Evolutionary conservation across 2,113 vertebrate species (phyloP), one percentile per base, ranked within the genome.

Genomic region (Bostrychus sinensis): DNA sequence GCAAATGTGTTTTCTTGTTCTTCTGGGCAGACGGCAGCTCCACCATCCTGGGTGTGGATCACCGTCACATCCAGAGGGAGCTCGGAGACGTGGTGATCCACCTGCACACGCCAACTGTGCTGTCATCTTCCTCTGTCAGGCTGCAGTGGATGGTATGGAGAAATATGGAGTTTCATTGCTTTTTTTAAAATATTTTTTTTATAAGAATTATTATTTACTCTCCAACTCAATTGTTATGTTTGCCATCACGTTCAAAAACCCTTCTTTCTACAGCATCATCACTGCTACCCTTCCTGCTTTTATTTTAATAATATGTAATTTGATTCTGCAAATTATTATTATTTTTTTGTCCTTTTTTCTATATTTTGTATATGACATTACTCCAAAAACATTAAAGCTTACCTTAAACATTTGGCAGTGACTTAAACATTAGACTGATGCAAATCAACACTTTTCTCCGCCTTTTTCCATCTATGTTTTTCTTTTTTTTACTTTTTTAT

Each of bases 61-160:
- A 98, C 75, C 95, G 95, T 72, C 96, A 98, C 89, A 94, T 99
- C 42, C 96, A 99, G 89, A 92, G 94, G 75, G 97, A 98, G 38
- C 91, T 98, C 46, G 97, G 95, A 4, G 94, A 97, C 0, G 95
- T 98, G 1, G 92, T 97, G 4, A 89, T 99, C 34, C 96, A 96
- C 78, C 94, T 99, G 34, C 95, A 96, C 86, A 96, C 94, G 37
- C 97, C 96, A 1, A 92, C 93, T 9, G 94, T 96, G 66, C 94
- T 98, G 57, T 98, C 97, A 0, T 98, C 97, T 3, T 98, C 97
- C 4, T 94, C 97, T 0, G 92, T 98, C n/a, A 94, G 96, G 89
- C 89, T 99, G 42, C 95, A 98, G 38, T 99, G 97, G 97, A 98
- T 92, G 36, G 97, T 99, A 89, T 95, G 93, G 86, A 5, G 4